A percentile compares a stretch with the other conserved stretches of the same genome.
These are phyloP conservation scores for Cherax quadricarinatus DNA, from an alignment of 1,140 invertebrate genomes.

Conservation along the genomic window DNA sequence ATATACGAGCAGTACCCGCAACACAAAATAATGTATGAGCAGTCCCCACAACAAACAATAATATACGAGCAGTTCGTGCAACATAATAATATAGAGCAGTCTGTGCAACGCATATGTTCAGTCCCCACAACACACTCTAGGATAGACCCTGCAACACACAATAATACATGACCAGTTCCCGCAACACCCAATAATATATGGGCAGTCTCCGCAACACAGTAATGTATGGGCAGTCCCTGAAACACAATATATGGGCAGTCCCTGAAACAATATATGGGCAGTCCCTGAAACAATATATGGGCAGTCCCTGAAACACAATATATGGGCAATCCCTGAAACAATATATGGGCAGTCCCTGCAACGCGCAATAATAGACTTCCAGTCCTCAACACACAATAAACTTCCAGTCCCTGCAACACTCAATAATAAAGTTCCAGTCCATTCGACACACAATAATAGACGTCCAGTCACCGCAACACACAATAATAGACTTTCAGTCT, in stretches of 20 bases:
- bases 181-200: background rate
- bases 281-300: background rate
- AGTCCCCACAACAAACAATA: too few relatives aligned
- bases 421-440: background rate
- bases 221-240: background rate
- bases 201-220: background rate
- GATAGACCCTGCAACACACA: too few relatives aligned
- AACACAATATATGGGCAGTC: slow-evolving; percentile 12
- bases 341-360: background rate
- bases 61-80: background rate
- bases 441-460: background rate
- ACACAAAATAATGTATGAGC: too few relatives aligned
- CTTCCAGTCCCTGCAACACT: background rate
- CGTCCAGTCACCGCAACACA: background rate
- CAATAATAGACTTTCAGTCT: background rate
- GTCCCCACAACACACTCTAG: too few relatives aligned
- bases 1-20: too few relatives aligned
- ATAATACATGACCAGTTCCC: background rate
- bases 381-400: background rate
- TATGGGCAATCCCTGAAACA: slow-evolving; percentile 14
- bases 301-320: background rate
- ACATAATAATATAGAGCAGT: too few relatives aligned
- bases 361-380: background rate
- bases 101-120: too few relatives aligned
- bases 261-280: background rate